phyloP scores from a whole-genome alignment of 1,140 invertebrate genomes.

The Luehdorfia chinensis region DNA sequence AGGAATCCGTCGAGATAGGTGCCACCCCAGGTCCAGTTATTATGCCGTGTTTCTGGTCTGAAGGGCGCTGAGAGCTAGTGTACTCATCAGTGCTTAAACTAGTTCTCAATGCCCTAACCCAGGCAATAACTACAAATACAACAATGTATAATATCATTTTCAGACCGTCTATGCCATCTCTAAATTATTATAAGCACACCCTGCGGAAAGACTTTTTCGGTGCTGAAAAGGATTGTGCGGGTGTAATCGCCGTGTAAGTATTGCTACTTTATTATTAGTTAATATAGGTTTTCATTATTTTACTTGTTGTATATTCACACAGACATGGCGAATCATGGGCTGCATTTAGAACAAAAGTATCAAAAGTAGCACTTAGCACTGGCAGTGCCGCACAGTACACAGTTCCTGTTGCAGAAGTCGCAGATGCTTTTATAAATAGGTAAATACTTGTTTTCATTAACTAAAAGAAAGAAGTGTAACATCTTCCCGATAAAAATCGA shows the following conservation, averaged over 20 bases:
- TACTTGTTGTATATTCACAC: constrained; percentile 19
- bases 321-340: constrained; percentile 92
- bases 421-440: constrained; percentile 84
- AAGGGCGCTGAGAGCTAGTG: no score
- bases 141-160: no score
- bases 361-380: constrained; percentile 87
- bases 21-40: no score
- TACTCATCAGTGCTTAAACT: no score
- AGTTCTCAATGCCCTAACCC: no score
- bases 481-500: no score
- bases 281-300: background rate
- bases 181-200: constrained; percentile 88
- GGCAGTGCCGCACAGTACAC: constrained; percentile 86
- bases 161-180: constrained; percentile 88
- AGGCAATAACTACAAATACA: no score
- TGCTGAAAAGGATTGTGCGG: constrained; percentile 79
- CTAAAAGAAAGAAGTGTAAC: no score
- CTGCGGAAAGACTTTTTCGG: constrained; percentile 86
- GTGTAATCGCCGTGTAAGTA: constrained; percentile 89
- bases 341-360: constrained; percentile 86
- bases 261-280: background rate
- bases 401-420: constrained; percentile 84
- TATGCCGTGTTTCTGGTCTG: no score
- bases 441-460: constrained; percentile 35
- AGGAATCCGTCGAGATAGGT: no score